Evolutionary conservation across 1,140 invertebrate genomes (phyloP), one percentile per base, ranked within the genome.

Genomic region (Apocrypta bakeri): DNA sequence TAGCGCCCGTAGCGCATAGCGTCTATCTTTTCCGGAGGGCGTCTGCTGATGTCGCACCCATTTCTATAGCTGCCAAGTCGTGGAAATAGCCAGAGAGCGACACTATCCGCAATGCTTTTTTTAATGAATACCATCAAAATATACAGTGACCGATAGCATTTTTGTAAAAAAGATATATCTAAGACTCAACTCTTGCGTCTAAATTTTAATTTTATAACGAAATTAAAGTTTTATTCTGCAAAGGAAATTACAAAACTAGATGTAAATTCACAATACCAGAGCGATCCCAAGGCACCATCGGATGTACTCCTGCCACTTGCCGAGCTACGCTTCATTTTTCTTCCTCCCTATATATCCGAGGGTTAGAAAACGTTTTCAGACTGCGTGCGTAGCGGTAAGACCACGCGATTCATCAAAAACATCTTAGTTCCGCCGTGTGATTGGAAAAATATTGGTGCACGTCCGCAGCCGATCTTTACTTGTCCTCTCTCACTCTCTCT

Each of bases 341-440:
- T 21, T 31, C 33, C 69, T 0, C 17, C n/a, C 33, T 37, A 17
- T 37, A 6, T 21, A n/a, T n/a, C 21, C 17, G 12, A 2, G 4
- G 1, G 12, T 17, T 48, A 1, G 42, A 48, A 48, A 56, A n/a
- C 17, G 17, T n/a, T 56, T 56, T 21, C 48, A 0, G 42, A 48
- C 48, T 56, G 21, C 21, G 17, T n/a, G 4, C 42, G 0, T 14
- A 8, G 68, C 33, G 21, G 21, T 4, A 12, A n/a, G 29, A 29
- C 69, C n/a, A 8, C n/a, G 29, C 33, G 72, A 81, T 81, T 68
- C 72, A 81, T 81, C 72, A 75, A 81, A 81, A 81, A 75, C 72
- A 75, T n/a, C 72, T 81, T 33, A 33, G 11, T 17, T 31, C n/a
- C 0, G 1, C 8, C 12, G 40, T 14, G 31, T 31, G 40, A 76